Evolutionary conservation across 1,140 invertebrate species (phyloP).

Genomic region (Formica selysi): DNA sequence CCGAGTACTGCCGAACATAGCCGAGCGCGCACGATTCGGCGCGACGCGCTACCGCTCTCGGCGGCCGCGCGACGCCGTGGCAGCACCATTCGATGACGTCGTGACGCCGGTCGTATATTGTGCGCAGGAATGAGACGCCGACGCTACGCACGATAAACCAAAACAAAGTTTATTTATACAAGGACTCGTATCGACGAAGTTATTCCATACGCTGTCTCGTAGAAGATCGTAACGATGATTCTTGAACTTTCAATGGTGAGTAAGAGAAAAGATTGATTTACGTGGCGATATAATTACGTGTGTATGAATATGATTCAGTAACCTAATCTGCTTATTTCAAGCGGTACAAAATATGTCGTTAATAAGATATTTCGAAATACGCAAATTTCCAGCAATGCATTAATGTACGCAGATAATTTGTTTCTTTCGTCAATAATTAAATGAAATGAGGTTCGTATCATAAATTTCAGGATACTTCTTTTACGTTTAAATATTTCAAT

Average conservation of each 20-base stretch:
- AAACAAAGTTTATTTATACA: neutral
- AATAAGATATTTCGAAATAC: neutral
- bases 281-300: neutral
- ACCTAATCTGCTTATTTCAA: neutral
- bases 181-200: too few relatives aligned
- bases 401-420: neutral
- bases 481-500: neutral
- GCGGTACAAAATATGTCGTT: neutral
- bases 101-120: constrained; percentile 49
- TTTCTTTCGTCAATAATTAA: neutral
- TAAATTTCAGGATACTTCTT: neutral
- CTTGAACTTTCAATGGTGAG: neutral
- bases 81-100: constrained; percentile 74
- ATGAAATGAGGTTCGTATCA: neutral
- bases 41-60: constrained; percentile 73
- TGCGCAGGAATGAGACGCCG: too few relatives aligned
- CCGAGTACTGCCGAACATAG: constrained; percentile 76
- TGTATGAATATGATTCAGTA: neutral
- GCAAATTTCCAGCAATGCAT: neutral
- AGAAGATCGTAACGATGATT: too few relatives aligned
- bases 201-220: too few relatives aligned
- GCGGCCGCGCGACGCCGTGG: constrained; percentile 72
- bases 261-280: neutral
- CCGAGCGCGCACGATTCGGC: constrained; percentile 72
- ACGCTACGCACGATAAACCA: neutral